A percentile compares a stretch with the other conserved stretches of the same genome.
Conservation (phyloP, 2,113 vertebrate species). For the Lagopus leucura region DNA sequence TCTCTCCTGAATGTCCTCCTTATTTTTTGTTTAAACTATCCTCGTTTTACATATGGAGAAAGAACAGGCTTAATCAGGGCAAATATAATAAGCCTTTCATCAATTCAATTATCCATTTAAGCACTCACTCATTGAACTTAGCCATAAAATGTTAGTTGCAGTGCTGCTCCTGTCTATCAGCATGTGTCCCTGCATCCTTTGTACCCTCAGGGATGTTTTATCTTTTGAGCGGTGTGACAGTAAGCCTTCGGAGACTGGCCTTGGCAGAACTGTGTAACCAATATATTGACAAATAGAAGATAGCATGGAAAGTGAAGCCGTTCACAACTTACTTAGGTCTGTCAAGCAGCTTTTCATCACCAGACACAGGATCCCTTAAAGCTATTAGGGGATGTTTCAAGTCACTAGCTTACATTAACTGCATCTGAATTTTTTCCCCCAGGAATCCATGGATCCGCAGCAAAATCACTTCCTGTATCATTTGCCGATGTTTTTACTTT, state of each 20-base stretch:
- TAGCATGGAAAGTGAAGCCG: neutral
- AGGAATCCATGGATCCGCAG: neutral
- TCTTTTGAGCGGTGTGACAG: constrained; percentile 48
- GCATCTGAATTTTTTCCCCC: neutral
- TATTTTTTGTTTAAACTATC: constrained; percentile 11
- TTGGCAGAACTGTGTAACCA: constrained; percentile 18
- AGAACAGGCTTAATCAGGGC: neutral
- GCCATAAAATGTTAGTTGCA: constrained; percentile 36
- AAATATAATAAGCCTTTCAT: constrained; percentile 6
- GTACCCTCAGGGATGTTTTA: constrained; percentile 37
- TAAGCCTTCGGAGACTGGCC: constrained; percentile 43
- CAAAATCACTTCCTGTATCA: neutral
- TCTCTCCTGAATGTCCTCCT: constrained; percentile 6
- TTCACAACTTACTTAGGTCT: neutral
- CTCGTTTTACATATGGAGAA: neutral
- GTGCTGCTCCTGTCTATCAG: constrained; percentile 37
- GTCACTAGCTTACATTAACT: neutral
- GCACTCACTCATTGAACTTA: constrained; percentile 45
- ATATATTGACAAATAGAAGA: constrained; percentile 28
- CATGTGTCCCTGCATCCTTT: constrained; percentile 41
- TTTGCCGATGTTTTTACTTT: neutral
- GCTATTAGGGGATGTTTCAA: neutral
- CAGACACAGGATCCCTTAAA: neutral
- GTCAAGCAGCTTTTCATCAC: neutral
- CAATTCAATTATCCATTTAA: constrained; percentile 50